Conservation (phyloP, 2,888 invertebrate species). For the Rhodophaea formosa region DNA sequence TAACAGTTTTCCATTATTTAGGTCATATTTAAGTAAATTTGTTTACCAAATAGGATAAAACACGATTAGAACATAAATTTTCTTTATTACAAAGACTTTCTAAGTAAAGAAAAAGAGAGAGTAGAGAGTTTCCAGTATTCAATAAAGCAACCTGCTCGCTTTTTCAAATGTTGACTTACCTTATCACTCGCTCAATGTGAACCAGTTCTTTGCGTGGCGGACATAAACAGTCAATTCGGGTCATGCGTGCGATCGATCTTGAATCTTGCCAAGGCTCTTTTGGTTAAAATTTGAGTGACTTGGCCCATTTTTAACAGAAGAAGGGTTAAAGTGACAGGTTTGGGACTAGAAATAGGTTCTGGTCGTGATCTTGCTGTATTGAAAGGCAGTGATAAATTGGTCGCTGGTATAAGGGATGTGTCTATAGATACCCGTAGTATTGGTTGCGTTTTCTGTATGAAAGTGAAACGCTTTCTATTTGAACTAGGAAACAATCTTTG, state of each 20-base stretch:
- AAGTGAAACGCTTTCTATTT: too few relatives aligned
- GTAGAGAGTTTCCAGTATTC: too few relatives aligned
- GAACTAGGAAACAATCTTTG: too few relatives aligned
- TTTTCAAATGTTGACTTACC: background rate
- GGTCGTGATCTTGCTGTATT: constrained; percentile 5
- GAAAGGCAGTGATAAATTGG: constrained; percentile 3
- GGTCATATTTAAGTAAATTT: too few relatives aligned
- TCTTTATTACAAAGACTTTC: too few relatives aligned
- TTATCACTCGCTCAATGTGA: constrained; percentile 4
- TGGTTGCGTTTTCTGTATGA: too few relatives aligned
- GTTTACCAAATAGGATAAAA: too few relatives aligned
- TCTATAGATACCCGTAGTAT: background rate
- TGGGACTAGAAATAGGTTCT: background rate
- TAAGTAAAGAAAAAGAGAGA: too few relatives aligned
- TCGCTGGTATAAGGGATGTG: background rate
- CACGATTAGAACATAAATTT: too few relatives aligned
- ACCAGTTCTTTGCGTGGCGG: constrained; percentile 22
- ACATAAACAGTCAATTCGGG: constrained; percentile 31
- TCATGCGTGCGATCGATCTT: constrained; percentile 30
- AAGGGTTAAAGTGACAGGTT: constrained; percentile 7
- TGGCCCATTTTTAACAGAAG: constrained; percentile 5
- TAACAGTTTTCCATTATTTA: too few relatives aligned
- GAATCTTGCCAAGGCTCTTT: constrained; percentile 17
- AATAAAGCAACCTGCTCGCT: background rate
- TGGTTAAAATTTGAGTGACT: constrained; percentile 14